A percentile compares a stretch with the other conserved stretches of the same genome.
Conservation (phyloP, 1,140 invertebrate genomes). For the Caenorhabditis brenneri region DNA sequence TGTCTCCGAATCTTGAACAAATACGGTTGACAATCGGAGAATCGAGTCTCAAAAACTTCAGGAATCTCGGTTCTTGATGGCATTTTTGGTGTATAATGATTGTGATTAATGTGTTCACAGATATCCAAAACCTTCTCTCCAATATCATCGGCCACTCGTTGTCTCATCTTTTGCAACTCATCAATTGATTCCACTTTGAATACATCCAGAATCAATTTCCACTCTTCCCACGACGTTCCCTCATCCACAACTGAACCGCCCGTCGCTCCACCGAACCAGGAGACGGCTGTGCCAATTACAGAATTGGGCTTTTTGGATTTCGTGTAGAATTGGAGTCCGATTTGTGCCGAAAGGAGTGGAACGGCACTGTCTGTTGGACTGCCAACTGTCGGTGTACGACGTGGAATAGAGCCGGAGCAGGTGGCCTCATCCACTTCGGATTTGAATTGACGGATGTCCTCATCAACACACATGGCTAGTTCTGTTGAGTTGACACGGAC, state of each 20-base stretch:
- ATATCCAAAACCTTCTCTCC: slow-evolving; percentile 45
- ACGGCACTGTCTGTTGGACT: slow-evolving; percentile 47
- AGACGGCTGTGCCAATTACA: not conserved
- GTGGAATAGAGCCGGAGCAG: not conserved
- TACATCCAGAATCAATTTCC: slow-evolving; percentile 47
- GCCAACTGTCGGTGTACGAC: slow-evolving; percentile 43
- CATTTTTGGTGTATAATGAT: slow-evolving; percentile 49
- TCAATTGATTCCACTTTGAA: slow-evolving; percentile 45
- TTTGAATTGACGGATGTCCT: slow-evolving; percentile 44
- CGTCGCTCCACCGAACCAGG: not conserved
- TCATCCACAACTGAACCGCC: not conserved
- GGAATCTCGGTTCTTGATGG: slow-evolving; percentile 28
- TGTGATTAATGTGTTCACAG: slow-evolving; percentile 43
- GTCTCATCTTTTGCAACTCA: slow-evolving; percentile 27
- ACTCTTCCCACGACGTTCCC: slow-evolving; percentile 36
- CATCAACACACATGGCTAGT: slow-evolving; percentile 19
- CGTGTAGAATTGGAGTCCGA: slow-evolving; percentile 47
- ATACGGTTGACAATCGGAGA: slow-evolving; percentile 51
- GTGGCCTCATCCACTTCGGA: slow-evolving; percentile 6
- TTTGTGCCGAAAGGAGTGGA: not conserved
- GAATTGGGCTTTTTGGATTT: slow-evolving; percentile 16
- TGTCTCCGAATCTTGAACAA: slow-evolving; percentile 39
- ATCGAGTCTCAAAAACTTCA: slow-evolving; percentile 44
- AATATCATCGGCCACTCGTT: slow-evolving; percentile 42
- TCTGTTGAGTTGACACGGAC: slow-evolving; percentile 41